Conservation (phyloP, 2,113 vertebrate species). For the Limnothrissa miodon region DNA sequence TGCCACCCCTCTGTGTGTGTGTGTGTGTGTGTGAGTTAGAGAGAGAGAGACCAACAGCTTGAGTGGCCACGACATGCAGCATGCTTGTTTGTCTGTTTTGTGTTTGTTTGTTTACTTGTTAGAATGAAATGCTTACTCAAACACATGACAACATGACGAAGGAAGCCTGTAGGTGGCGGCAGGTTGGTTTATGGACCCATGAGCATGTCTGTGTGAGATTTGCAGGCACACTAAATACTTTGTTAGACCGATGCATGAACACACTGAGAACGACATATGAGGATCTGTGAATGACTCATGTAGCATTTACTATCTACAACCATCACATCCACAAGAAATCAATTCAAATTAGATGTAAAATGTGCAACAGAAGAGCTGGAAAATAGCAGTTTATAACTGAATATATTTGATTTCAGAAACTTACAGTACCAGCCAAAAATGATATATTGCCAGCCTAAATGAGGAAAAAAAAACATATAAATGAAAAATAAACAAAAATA, state of each 20-base stretch:
- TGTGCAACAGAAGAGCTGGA: neutral
- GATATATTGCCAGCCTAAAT: neutral
- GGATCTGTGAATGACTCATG: neutral
- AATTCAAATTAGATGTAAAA: neutral
- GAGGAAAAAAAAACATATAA: no score
- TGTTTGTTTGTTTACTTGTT: neutral
- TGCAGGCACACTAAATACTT: neutral
- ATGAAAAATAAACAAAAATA: no score
- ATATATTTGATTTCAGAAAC: neutral
- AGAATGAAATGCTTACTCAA: neutral
- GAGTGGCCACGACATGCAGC: neutral
- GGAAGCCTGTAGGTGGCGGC: neutral
- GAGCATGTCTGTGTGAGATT: neutral
- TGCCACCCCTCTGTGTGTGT: no score
- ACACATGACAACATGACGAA: neutral
- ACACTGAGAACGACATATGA: neutral
- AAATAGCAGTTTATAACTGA: neutral
- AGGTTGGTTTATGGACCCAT: neutral
- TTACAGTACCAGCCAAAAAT: neutral
- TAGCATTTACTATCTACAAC: neutral
- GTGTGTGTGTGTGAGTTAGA: neutral
- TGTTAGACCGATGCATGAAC: neutral
- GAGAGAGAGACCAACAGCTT: neutral
- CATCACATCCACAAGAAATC: neutral
- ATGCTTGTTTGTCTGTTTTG: neutral